Base-by-base conservation (phyloP, 2,888 invertebrate species). In the Parochlus steinenii region DNA sequence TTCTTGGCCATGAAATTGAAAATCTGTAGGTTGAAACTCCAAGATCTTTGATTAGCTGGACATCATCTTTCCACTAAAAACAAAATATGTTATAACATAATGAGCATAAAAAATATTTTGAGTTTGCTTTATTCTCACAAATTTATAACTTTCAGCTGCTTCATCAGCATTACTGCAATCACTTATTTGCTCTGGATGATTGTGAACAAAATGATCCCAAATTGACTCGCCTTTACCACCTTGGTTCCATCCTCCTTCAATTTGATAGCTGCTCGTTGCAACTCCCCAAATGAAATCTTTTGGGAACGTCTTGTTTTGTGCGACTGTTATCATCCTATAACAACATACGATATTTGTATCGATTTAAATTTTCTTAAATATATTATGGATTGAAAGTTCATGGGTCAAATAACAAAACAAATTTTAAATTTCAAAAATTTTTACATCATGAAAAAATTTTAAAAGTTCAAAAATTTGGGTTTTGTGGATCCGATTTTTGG, bases 1-100 rank as follows among this genome's bases (percentile, higher is more conserved):
- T 56, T 16, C 77, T 57, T 0, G 71, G 50, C 77, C 78, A 78
- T 1, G 71, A 64, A 38, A 71, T 60, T 5, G 70, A 70, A 46
- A 71, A 69, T 27, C 70, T 54, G 46, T 69, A 69, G 40, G 72
- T 65, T 43, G 72, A 58, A 0, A 73, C 74, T 8, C 72, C 70
- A 3, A 75, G 53, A 41, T 72, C 65, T 31, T 61, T 62, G 3
- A 74, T 54, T 63, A 74, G 65, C 52, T 69, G 61, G 1, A 68
- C 69, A 48, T 76, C 75, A 27, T 67, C 58, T 40, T 67, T 67
- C 59, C 59, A 59, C 59, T 59, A 39, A 3, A n/a, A n/a, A n/a
- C n/a, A n/a, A n/a, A n/a, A n/a, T n/a, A n/a, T n/a, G n/a, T n/a
- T n/a, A n/a, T n/a, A n/a, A n/a, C n/a, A n/a, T n/a, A n/a, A n/a